Evolutionary conservation across 2,888 invertebrate species (phyloP).

Genomic region (Caenorhabditis sp.): DNA sequence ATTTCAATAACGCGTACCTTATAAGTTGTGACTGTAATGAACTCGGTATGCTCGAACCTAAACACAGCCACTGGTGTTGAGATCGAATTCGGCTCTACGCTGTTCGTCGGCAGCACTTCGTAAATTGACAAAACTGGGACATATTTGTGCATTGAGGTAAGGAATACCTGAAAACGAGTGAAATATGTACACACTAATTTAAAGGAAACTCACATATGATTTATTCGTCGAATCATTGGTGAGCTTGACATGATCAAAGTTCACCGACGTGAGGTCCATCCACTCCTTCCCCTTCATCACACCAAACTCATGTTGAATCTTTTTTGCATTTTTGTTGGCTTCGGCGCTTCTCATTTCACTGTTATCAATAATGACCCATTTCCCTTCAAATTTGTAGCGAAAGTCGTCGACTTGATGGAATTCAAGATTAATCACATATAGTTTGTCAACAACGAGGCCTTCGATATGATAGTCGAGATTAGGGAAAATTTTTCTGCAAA

Average conservation of each 20-base stretch:
- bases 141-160: conserved; percentile 96
- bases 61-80: conserved; percentile 78
- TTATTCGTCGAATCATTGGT: conserved; percentile 63
- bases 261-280: conserved; percentile 46
- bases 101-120: conserved; percentile 29
- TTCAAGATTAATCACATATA: conserved; percentile 85
- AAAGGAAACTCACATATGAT: background rate
- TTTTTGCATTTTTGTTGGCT: conserved; percentile 14
- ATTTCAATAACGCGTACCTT: conserved; percentile 74
- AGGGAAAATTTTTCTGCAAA: conserved; percentile 90
- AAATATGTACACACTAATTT: conserved; percentile 30
- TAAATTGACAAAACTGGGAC: conserved; percentile 77
- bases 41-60: conserved; percentile 92
- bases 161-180: conserved; percentile 77
- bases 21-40: conserved; percentile 97
- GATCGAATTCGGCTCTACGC: conserved; percentile 11
- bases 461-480: conserved; percentile 81
- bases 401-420: conserved; percentile 74
- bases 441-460: conserved; percentile 82
- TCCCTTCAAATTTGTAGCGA: conserved; percentile 61
- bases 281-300: conserved; percentile 43
- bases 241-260: conserved; percentile 63
- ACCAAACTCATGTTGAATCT: conserved; percentile 38
- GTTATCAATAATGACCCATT: conserved; percentile 56
- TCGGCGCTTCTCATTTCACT: conserved; percentile 39